Conservation (phyloP, 2,888 invertebrate species). For the Flexamia atlantica region DNA sequence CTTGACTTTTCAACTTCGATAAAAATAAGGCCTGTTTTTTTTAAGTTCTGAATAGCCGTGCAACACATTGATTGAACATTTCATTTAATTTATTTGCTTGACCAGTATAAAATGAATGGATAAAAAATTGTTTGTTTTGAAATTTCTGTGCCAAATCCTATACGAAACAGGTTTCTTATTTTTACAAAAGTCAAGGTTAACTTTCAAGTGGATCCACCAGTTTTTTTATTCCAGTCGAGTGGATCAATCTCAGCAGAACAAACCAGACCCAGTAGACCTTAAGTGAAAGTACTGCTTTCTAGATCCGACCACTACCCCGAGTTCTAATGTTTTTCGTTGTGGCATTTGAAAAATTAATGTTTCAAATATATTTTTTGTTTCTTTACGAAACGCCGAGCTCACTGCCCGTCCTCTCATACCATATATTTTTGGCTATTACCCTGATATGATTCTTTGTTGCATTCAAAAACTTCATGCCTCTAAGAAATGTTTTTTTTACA, state of each 20-base stretch:
- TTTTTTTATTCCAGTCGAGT: neutral
- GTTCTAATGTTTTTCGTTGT: too few species aligned
- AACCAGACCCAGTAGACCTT: neutral
- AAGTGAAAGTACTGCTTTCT: conserved; percentile 33
- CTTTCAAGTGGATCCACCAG: neutral
- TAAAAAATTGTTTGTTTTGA: too few species aligned
- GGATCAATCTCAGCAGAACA: neutral
- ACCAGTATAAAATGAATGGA: too few species aligned
- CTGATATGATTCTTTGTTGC: too few species aligned
- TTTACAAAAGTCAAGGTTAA: neutral
- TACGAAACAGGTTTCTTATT: neutral
- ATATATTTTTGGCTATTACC: too few species aligned
- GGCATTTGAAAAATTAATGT: neutral
- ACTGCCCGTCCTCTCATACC: too few species aligned
- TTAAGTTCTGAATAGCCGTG: too few species aligned
- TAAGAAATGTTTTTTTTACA: neutral
- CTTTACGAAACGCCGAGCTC: neutral
- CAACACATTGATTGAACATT: too few species aligned
- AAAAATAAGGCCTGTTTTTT: too few species aligned
- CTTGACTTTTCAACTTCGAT: too few species aligned
- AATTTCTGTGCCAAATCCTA: too few species aligned
- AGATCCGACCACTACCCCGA: neutral
- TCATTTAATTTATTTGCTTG: too few species aligned
- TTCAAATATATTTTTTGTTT: neutral
- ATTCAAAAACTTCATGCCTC: neutral